Percentiles rank a stretch among this genome's conserved stretches.
These are phyloP conservation scores for Scrobipalpa atriplicella DNA, from an alignment of 2,888 invertebrate species.

Conservation along the genomic window DNA sequence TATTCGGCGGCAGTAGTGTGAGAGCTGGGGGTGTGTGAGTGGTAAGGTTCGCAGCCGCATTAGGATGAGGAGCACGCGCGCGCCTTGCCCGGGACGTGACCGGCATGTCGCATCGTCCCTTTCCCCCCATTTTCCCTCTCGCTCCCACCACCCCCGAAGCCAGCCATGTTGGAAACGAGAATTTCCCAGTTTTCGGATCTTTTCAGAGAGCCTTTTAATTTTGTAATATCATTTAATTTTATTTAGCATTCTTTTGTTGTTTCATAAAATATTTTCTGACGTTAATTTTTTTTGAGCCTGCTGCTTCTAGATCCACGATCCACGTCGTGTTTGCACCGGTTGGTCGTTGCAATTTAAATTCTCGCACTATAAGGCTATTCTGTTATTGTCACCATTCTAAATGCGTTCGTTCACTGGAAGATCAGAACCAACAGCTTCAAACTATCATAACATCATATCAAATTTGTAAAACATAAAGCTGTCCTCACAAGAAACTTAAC, in stretches of 20 bases:
- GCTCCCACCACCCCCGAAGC: conserved; percentile 71
- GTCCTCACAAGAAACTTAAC: conserved; percentile 35
- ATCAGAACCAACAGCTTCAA: neutral
- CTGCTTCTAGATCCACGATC: neutral
- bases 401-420: neutral
- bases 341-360: neutral
- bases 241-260: conserved; percentile 19
- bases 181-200: conserved; percentile 78
- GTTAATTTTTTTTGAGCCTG: conserved; percentile 2
- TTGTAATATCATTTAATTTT: conserved; percentile 69
- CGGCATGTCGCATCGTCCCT: conserved; percentile 79
- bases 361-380: neutral
- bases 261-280: conserved; percentile 8
- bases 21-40: conserved; percentile 67
- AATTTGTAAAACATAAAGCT: conserved; percentile 12
- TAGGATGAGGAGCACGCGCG: conserved; percentile 80
- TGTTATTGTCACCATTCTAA: neutral
- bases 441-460: neutral
- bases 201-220: conserved; percentile 75
- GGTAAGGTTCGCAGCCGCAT: conserved; percentile 69
- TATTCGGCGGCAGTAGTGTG: conserved; percentile 52
- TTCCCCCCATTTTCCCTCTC: conserved; percentile 75
- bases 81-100: conserved; percentile 80
- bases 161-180: conserved; percentile 77
- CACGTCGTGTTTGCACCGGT: neutral